Conservation (phyloP, 2,797 vertebrate genomes). For the Sebastes nivosus region DNA sequence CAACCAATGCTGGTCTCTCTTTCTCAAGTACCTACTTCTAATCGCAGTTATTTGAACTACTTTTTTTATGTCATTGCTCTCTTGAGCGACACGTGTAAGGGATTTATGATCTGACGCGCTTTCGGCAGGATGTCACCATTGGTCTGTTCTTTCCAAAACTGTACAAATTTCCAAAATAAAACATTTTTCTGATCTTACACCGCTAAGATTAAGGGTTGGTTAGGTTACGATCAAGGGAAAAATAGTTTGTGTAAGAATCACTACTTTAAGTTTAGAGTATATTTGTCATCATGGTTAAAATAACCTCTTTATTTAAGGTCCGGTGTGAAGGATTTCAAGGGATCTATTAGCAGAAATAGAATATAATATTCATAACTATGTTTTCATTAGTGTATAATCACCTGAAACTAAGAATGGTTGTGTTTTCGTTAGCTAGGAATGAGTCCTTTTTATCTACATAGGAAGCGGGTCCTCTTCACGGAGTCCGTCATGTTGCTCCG, state of each 20-base stretch:
- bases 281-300: neutral
- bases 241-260: neutral
- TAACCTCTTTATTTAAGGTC: neutral
- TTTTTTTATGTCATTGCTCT: neutral
- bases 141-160: neutral
- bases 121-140: neutral
- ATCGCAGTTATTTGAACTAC: neutral
- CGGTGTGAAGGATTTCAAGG: too few species aligned
- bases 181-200: neutral
- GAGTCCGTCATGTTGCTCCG: too few species aligned
- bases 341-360: too few species aligned
- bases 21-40: slow-evolving; percentile 8
- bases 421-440: too few species aligned
- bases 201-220: neutral
- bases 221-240: neutral
- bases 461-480: too few species aligned
- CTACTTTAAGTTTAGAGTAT: neutral
- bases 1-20: neutral
- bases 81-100: neutral
- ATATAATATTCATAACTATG: too few species aligned
- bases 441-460: too few species aligned
- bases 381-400: too few species aligned
- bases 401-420: too few species aligned
- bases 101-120: neutral
- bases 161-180: neutral